Percentiles rank a stretch among this genome's conserved stretches.
Conservation (phyloP, 1,140 invertebrate genomes). For the Lepidurus apus region DNA sequence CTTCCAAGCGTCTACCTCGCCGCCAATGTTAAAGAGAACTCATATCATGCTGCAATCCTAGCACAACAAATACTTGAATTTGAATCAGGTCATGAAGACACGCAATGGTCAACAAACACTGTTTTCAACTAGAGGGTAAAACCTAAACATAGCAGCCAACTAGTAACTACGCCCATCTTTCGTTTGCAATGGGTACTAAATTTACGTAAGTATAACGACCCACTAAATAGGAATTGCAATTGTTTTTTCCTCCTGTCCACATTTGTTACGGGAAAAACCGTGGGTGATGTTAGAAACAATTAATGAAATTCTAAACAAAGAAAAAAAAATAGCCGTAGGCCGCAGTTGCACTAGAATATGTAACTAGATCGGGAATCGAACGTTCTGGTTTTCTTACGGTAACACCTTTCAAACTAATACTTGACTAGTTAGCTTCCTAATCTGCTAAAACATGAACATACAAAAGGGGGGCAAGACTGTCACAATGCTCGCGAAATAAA, state of each 20-base stretch:
- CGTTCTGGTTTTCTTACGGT: background rate
- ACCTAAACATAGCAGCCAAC: background rate
- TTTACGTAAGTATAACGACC: background rate
- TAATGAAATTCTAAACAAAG: background rate
- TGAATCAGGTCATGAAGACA: conserved; percentile 2
- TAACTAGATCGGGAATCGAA: background rate
- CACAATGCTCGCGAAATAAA: background rate
- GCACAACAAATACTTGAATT: background rate
- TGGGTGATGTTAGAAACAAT: background rate
- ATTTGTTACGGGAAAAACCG: background rate
- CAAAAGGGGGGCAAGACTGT: background rate
- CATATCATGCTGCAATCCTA: background rate
- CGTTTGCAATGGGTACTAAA: background rate
- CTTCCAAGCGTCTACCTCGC: background rate
- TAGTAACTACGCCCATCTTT: background rate
- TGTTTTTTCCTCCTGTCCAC: background rate
- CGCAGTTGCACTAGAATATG: background rate
- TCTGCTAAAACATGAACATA: background rate
- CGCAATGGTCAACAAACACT: background rate
- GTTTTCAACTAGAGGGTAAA: background rate
- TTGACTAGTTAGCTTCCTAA: background rate
- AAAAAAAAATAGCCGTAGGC: background rate
- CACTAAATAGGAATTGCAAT: background rate
- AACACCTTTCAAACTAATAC: background rate
- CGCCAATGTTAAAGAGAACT: background rate